Base-by-base conservation (phyloP, 2,113 vertebrate genomes). In the Egretta garzetta region DNA sequence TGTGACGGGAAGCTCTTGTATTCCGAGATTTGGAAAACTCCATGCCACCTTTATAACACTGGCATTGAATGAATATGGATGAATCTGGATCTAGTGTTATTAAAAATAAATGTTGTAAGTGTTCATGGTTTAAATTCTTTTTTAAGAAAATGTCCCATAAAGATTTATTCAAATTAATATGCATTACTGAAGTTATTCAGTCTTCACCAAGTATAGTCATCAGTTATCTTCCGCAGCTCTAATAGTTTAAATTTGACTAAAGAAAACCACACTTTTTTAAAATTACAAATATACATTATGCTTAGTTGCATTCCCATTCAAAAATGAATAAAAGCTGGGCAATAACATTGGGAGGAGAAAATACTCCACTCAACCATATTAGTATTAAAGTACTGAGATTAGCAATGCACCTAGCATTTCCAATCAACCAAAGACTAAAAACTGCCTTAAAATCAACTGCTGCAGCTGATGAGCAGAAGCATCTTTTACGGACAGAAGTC, bases 241-340 rank as follows among this genome's bases (percentile, higher is more conserved):
- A 80, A 58, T 4, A 4, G 9, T 39, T 66, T 32, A 45, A 66
- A 80, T 52, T 30, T 62, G 3, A 53, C 21, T 33, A 19, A 72
- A 73, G 1, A 1, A 35, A 41, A 13, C 1, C 10, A 28, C 0
- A 5, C 2, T 27, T 43, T 50, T 58, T 22, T 6, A 37, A 52
- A 47, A 52, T n/a, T 87, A 37, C 9, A 84, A 39, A 56, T 32
- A 43, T 23, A 22, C 2, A 1, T 63, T 59, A 22, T 62, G 1
- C 4, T 59, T 79, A 5, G 8, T 37, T 76, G 7, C 2, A 4
- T 56, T 60, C 5, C 7, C 28, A 71, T 32, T 73, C 8, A 58
- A 73, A 76, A 70, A 35, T 13, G 1, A 63, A 39, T 45, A 49
- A 91, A 83, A 80, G 2, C 30, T 81, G 33, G 80, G 5, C 12